phyloP scores from a whole-genome alignment of 1,140 invertebrate genomes.

The Listronotus bonariensis region DNA sequence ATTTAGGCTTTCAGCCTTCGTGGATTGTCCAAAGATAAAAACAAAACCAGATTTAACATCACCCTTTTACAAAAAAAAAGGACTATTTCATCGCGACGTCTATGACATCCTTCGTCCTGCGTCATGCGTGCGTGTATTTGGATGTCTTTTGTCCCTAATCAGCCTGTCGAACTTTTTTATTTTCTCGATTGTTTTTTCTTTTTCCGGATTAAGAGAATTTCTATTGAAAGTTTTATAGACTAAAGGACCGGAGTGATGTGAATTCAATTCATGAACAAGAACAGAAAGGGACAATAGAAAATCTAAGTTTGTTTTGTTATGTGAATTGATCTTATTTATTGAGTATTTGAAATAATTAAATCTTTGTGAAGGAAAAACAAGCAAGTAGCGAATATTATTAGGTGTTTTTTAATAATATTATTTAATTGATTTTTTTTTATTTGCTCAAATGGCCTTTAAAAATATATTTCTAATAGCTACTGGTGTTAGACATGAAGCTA shows the following conservation, averaged over 20 bases:
- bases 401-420: too few relatives aligned
- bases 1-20: too few relatives aligned
- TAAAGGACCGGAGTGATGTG: constrained; percentile 11
- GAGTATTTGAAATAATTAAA: too few relatives aligned
- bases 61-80: background rate
- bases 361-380: too few relatives aligned
- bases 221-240: constrained; percentile 36
- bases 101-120: constrained; percentile 6
- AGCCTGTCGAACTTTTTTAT: constrained; percentile 30
- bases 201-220: constrained; percentile 35
- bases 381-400: too few relatives aligned
- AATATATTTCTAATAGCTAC: too few relatives aligned
- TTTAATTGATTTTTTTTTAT: too few relatives aligned
- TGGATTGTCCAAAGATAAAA: too few relatives aligned
- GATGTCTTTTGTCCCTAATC: constrained; percentile 35
- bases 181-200: constrained; percentile 29
- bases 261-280: constrained; percentile 24
- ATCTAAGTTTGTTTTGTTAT: constrained; percentile 10
- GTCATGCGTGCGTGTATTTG: constrained; percentile 26
- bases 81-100: background rate
- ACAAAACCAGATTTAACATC: too few relatives aligned
- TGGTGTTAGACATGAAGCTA: too few relatives aligned
- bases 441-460: too few relatives aligned
- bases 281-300: constrained; percentile 18
- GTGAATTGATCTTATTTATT: too few relatives aligned